Evolutionary conservation across 2,797 vertebrate species (phyloP), one percentile per base, ranked within the genome.

Genomic region (Miopithecus talapoin): DNA sequence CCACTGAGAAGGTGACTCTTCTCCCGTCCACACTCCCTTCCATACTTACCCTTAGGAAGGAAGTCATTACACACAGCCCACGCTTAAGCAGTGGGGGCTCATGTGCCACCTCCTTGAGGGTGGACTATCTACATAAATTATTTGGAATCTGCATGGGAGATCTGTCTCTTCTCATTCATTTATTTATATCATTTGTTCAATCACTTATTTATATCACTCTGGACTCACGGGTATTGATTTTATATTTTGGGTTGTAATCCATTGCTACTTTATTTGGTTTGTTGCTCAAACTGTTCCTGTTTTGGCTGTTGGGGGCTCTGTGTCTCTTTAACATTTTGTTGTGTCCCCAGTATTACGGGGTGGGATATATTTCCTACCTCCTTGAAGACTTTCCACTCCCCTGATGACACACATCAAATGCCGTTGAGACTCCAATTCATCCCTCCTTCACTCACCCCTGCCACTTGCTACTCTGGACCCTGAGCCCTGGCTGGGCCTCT

Each of bases 291-390:
- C 36, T 55, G 26, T 64, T 84, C 22, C 59, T 55, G 57, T 43
- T 79, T 64, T 43, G 70, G 36, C 39, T 36, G 46, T 2, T 41
- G 26, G 33, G 55, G 80, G 19, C 80, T 94, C 79, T 74, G 1
- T 30, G 24, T 93, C 88, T 72, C 41, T 89, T 22, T 79, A 61
- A 86, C 79, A 64, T 89, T 96, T 80, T 83, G 70, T 80, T 43
- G 33, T 36, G 41, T 2, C 12, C 8, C 8, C 10, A 12, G 39
- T 16, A 21, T 5, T 70, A 26, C 46, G 26, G 30, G 28, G 36
- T 19, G 12, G 5, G 19, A 9, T 74, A 8, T 46, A 36, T 85
- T 68, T 70, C 68, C 61, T 64, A 3, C 8, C n/a, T 55, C 16
- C 41, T n/a, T 30, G 78, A 53, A 89, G 74, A 85, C 24, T 72